These are phyloP conservation scores for Tyrophagus putrescentiae DNA, from an alignment of 1,140 invertebrate genomes.

Conservation along the genomic window DNA sequence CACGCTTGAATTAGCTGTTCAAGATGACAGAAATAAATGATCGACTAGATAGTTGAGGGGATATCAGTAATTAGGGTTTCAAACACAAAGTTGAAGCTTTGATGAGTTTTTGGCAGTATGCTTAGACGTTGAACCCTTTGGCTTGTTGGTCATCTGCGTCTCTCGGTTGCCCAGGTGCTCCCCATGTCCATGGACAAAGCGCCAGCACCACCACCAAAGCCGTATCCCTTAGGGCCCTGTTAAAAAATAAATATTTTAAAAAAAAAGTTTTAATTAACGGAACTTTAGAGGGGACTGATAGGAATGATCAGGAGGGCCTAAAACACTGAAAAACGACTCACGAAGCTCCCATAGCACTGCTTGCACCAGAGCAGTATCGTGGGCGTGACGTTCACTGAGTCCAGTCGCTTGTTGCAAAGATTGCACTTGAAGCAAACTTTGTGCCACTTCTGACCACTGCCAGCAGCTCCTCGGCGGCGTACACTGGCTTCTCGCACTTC, in stretches of 20 bases:
- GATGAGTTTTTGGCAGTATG: no score
- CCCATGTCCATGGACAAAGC: slow-evolving; percentile 71
- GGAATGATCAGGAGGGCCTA: no score
- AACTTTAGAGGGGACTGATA: no score
- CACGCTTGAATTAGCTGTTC: no score
- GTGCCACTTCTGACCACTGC: slow-evolving; percentile 97
- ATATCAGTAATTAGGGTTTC: no score
- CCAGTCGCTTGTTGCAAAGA: slow-evolving; percentile 87
- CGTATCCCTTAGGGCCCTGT: no score
- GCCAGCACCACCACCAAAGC: slow-evolving; percentile 19
- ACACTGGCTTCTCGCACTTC: slow-evolving; percentile 94
- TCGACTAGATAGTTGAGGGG: no score
- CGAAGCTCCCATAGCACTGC: slow-evolving; percentile 86
- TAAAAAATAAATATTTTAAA: not conserved
- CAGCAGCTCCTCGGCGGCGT: slow-evolving; percentile 92
- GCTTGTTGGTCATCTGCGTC: slow-evolving; percentile 8
- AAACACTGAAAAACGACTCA: not conserved
- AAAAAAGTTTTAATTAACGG: slow-evolving; percentile 92
- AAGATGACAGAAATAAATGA: no score
- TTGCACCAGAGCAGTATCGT: slow-evolving; percentile 91
- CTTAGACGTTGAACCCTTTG: slow-evolving; percentile 6
- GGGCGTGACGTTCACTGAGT: slow-evolving; percentile 89
- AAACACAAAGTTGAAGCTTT: no score
- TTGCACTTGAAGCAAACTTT: slow-evolving; percentile 98
- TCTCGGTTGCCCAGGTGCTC: slow-evolving; percentile 49